Conservation (phyloP, 2,113 vertebrate genomes). For the Morone chrysops region DNA sequence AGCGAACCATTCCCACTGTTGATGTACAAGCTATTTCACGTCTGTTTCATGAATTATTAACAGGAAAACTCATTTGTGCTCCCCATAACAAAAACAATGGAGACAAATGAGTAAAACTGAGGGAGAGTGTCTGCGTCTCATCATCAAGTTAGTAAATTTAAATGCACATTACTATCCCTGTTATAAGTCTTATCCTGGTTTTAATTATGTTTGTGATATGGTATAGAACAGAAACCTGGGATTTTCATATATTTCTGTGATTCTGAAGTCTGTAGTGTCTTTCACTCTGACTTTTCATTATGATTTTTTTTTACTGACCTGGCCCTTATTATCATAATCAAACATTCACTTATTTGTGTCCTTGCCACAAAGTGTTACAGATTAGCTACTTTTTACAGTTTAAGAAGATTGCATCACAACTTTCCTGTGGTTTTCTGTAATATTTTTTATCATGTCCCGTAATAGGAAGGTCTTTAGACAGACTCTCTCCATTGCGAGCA, state of each 20-base stretch:
- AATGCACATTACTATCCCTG: neutral
- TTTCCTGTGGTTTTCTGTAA: neutral
- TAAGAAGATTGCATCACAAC: neutral
- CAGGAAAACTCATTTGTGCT: constrained; percentile 67
- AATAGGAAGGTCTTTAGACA: neutral
- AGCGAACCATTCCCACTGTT: constrained; percentile 67
- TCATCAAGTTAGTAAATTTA: constrained; percentile 5
- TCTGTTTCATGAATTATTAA: constrained; percentile 80
- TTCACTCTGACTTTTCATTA: too few relatives aligned
- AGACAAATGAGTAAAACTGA: constrained; percentile 51
- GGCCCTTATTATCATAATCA: neutral
- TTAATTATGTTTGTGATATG: neutral
- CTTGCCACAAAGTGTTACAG: neutral
- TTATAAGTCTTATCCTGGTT: neutral
- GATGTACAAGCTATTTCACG: constrained; percentile 66
- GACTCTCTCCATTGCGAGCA: neutral
- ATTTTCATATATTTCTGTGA: neutral
- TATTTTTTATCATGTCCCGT: neutral
- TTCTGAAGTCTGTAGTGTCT: too few relatives aligned
- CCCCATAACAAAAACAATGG: constrained; percentile 66
- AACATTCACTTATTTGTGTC: neutral
- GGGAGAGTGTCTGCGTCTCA: constrained; percentile 6
- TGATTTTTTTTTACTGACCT: neutral
- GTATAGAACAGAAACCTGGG: neutral
- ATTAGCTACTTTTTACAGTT: neutral